Base-by-base conservation (phyloP, 37 sponge, comb jelly and placozoan species). In the Ianthella basta region DNA sequence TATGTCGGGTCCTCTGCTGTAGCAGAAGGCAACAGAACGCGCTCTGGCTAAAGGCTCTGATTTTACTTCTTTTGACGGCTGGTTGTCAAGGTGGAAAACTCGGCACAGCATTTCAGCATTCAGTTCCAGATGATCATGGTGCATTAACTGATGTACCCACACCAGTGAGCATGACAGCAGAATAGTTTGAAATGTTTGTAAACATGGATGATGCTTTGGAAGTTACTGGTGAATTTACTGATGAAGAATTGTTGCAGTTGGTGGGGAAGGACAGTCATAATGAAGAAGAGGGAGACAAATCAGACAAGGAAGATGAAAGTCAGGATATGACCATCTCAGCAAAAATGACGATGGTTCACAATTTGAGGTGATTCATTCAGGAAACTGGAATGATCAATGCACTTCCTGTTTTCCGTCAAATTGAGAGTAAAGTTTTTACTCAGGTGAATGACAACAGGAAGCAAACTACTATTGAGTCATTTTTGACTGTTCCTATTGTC, bases 11-110 rank as follows among this genome's bases (percentile, higher is more conserved):
- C 59, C 64, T 37, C 23, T 82, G 25, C 61, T 82, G 40, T 30
- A 82, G 30, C 82, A 74, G 41, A 84, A 84, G 75, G 85, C 85
- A 27, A 73, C 50, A 18, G 73, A 70, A 74, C 27, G 74, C 15
- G 85, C 73, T 36, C 30, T 23, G 8, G 60, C 56, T 18, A 38
- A 56, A 21, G 74, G 85, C 13, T 44, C 73, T 5, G 74, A 69
- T 32, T 84, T 84, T 24, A 39, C 70, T 40, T 55, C 85, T 73
- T 73, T 37, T 36, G 85, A 84, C 37, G 85, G 85, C 33, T 84
- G 85, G 85, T 74, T 84, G 25, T 66, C 72, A 55, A 72, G 85
- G 15, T 84, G 85, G 85, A 84, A 84, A 38, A 29, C 25, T 27
- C 27, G 53, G 15, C 85, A 67, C 66, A 67, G 61, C 32, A 18